A percentile compares a stretch with the other conserved stretches of the same genome.
phyloP scores from a whole-genome alignment of 92 coral and sea anemone genomes.

The Zoanthus solanderi region DNA sequence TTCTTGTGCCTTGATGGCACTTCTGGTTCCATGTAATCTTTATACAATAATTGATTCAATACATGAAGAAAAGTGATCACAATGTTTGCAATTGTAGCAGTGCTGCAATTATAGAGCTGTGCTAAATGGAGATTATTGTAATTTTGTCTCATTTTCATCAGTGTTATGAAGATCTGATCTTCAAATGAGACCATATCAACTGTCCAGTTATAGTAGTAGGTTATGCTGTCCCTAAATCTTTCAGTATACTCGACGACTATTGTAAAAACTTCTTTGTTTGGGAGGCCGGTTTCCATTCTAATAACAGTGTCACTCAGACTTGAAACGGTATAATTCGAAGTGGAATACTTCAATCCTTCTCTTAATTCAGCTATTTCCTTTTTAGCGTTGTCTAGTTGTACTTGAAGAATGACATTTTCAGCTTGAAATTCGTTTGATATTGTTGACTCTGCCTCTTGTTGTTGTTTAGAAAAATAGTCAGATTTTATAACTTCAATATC shows the following conservation, averaged over 20 bases:
- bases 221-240: slow-evolving; percentile 43
- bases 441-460: slow-evolving; percentile 44
- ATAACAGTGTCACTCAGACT: slow-evolving; percentile 29
- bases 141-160: slow-evolving; percentile 65
- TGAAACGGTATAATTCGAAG: slow-evolving; percentile 36
- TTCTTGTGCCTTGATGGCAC: slow-evolving; percentile 64
- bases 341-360: slow-evolving; percentile 36
- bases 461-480: slow-evolving; percentile 41
- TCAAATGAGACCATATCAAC: slow-evolving; percentile 56
- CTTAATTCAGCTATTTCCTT: slow-evolving; percentile 28
- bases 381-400: slow-evolving; percentile 44
- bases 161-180: slow-evolving; percentile 57
- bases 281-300: slow-evolving; percentile 67
- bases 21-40: slow-evolving; percentile 31
- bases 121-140: slow-evolving; percentile 64
- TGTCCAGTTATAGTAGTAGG: slow-evolving; percentile 52
- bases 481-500: slow-evolving; percentile 21
- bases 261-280: slow-evolving; percentile 51
- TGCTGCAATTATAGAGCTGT: slow-evolving; percentile 58
- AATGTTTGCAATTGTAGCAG: slow-evolving; percentile 61
- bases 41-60: slow-evolving; percentile 46
- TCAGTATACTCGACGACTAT: slow-evolving; percentile 51
- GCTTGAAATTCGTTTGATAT: slow-evolving; percentile 2
- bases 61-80: slow-evolving; percentile 62
- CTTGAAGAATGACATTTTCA: slow-evolving; percentile 39